A percentile compares a stretch with the other conserved stretches of the same genome.
Evolutionary conservation across 2,113 vertebrate genomes (phyloP).

Genomic region (Tiliqua scincoides): DNA sequence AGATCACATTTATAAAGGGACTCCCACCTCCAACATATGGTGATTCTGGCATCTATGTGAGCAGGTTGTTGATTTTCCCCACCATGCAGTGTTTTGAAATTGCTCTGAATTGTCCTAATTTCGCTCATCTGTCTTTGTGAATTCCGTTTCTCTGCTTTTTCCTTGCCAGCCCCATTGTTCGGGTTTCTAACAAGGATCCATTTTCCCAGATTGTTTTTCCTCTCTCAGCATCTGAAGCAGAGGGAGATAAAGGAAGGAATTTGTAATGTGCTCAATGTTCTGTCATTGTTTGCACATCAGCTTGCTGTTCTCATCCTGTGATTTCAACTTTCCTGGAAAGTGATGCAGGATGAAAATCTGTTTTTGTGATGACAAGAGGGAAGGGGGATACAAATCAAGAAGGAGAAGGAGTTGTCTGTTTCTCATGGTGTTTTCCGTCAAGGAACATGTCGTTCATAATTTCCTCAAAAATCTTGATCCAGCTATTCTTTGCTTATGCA

Average conservation of each 20-base stretch:
- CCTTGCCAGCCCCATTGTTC: slow-evolving; percentile 16
- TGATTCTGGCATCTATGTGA: slow-evolving; percentile 33
- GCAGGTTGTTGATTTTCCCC: slow-evolving; percentile 38
- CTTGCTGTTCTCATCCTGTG: slow-evolving; percentile 24
- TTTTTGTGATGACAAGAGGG: slow-evolving; percentile 32
- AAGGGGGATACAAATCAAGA: slow-evolving; percentile 41
- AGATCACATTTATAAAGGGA: slow-evolving; percentile 23
- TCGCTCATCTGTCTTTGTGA: neutral
- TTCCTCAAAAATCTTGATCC: slow-evolving; percentile 35
- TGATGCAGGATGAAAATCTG: slow-evolving; percentile 21
- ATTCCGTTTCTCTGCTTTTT: neutral
- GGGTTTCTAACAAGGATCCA: slow-evolving; percentile 20
- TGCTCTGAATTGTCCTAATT: slow-evolving; percentile 30
- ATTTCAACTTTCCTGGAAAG: slow-evolving; percentile 48
- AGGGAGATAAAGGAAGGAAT: slow-evolving; percentile 32
- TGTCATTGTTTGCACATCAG: slow-evolving; percentile 40
- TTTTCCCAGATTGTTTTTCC: slow-evolving; percentile 8
- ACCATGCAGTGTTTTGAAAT: slow-evolving; percentile 35
- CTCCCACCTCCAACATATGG: slow-evolving; percentile 47
- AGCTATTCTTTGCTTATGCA: slow-evolving; percentile 3
- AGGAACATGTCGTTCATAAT: slow-evolving; percentile 14
- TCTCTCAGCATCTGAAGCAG: slow-evolving; percentile 29
- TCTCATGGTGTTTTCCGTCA: neutral
- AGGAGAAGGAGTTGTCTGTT: neutral
- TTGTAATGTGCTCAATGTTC: slow-evolving; percentile 37